Base-by-base conservation (phyloP, 2,113 vertebrate genomes). In the Nematolebias whitei region DNA sequence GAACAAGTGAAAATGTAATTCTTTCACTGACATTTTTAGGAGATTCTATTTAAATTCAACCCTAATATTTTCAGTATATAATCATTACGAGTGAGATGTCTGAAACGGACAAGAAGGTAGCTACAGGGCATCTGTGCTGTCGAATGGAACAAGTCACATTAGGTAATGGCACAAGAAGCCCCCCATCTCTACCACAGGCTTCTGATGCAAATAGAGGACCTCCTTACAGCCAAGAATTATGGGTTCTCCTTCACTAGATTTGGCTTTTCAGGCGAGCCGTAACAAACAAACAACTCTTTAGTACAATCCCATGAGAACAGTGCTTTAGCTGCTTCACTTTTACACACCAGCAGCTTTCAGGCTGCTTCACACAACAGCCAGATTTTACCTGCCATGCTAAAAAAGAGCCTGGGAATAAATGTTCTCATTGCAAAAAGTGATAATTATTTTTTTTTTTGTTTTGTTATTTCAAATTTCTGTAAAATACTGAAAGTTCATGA, bases 231-330 rank as follows among this genome's bases (percentile, higher is more conserved):
- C 86, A 90, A 89, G 89, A 90, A 88, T 92, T 92, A 91, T 91
- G 90, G 91, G 90, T 91, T 93, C 90, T 89, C 81, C 91, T 92
- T 87, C 89, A 90, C 84, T 91, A 89, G 74, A 63, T 90, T 80
- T 79, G 78, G 79, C 80, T 63, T 68, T 85, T 83, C 81, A 81
- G 78, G 45, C 73, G 60, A 87, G 82, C 78, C 63, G 66, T 76
- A 73, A 82, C 84, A 72, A 87, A 86, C 85, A 89, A 88, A 89
- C 86, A 89, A 85, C 78, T 82, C 85, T 85, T 72, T 72, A 72
- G 84, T 79, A 44, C 73, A 64, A 58, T 83, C 89, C 84, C 84
- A 52, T 49, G 87, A 86, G 86, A 68, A 78, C 69, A 38, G 58
- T 14, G 64, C 63, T 75, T 69, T 73, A 12, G 15, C 78, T 53